Percentiles rank a stretch among this genome's conserved stretches.
Evolutionary conservation across 1,140 invertebrate genomes (phyloP).

Genomic region (Megalonaias nervosa): DNA sequence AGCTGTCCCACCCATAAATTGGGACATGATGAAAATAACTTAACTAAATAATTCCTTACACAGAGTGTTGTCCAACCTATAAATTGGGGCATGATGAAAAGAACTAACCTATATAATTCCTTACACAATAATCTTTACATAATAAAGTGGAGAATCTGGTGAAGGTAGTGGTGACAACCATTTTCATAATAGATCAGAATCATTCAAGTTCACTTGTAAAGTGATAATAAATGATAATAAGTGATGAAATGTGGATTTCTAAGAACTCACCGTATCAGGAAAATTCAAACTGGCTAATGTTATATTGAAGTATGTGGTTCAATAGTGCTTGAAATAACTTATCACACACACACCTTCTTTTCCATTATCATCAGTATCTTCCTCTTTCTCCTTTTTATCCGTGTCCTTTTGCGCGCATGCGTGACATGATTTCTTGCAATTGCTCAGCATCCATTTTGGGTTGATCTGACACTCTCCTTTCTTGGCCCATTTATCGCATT

Average conservation of each 20-base stretch:
- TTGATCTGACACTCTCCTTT: constrained; percentile 55
- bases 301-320: no score
- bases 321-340: background rate
- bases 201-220: background rate
- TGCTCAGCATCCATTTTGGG: constrained; percentile 49
- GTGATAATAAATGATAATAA: no score
- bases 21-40: no score
- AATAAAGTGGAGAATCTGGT: background rate
- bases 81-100: no score
- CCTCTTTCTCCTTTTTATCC: constrained; percentile 6
- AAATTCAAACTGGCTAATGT: no score
- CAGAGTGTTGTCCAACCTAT: no score
- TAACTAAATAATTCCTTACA: no score
- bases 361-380: constrained; percentile 13
- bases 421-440: constrained; percentile 55
- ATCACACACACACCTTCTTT: constrained; percentile 15
- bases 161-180: background rate
- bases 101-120: no score
- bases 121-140: no score
- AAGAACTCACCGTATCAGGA: no score
- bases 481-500: constrained; percentile 49
- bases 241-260: no score
- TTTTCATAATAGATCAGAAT: background rate
- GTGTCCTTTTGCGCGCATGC: constrained; percentile 28
- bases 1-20: no score